Conservation (phyloP, 53 echinoderm and acorn worm species). For the Actinopyga echinites region DNA sequence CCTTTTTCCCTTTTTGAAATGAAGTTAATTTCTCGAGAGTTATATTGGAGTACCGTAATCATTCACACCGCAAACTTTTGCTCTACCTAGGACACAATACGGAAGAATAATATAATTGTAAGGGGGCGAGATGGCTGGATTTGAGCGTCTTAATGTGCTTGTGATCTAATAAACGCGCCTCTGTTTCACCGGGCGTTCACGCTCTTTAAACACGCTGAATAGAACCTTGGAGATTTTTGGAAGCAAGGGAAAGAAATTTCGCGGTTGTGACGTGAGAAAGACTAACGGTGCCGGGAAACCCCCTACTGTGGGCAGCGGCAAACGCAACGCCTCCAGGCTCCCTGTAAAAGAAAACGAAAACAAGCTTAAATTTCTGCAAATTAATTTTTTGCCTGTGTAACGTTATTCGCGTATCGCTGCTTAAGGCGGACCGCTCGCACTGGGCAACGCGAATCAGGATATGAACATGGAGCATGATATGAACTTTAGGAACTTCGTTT, state of each 20-base stretch:
- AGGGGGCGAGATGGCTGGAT: neutral
- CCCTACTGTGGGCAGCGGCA: constrained; percentile 21
- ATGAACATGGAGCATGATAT: too few species aligned
- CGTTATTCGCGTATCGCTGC: too few species aligned
- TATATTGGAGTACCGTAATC: neutral
- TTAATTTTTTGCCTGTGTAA: constrained; percentile 9
- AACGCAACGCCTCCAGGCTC: neutral
- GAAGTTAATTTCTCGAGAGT: constrained; percentile 3
- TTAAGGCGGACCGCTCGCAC: too few species aligned
- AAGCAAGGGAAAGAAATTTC: neutral
- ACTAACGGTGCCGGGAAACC: neutral
- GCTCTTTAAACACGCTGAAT: constrained; percentile 23
- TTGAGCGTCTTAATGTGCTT: neutral
- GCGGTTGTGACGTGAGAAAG: neutral
- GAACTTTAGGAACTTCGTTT: too few species aligned
- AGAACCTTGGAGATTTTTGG: neutral
- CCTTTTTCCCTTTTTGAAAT: neutral
- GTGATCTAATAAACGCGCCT: constrained; percentile 11
- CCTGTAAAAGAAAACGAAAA: constrained; percentile 4
- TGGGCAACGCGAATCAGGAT: too few species aligned
- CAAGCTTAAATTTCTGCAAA: constrained; percentile 26
- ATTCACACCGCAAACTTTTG: neutral
- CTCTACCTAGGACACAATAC: neutral
- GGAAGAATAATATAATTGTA: constrained; percentile 30
- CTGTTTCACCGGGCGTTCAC: neutral